Evolutionary conservation across 2,113 vertebrate genomes (phyloP), one percentile per base, ranked within the genome.

Genomic region (Elgaria multicarinata): DNA sequence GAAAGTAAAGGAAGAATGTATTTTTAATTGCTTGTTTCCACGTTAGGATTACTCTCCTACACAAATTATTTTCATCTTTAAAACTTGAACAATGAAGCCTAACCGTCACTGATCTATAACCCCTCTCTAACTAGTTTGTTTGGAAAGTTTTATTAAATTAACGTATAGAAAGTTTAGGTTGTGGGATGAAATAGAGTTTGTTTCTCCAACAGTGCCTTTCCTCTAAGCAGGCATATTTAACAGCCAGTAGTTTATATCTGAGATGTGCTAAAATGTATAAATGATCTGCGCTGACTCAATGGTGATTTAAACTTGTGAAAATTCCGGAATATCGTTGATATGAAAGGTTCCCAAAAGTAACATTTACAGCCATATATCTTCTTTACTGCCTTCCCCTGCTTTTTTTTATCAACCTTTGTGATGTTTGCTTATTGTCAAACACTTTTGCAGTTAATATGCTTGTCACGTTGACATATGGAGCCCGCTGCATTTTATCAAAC

Each of bases 1-100:
- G 53, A 89, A 94, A 90, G 90, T 9, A 26, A 66, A 88, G 85
- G 91, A 33, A 86, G 58, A 91, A 86, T 83, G 78, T 90, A 46
- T 92, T 92, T 95, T 91, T 93, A 67, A 90, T 31, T 85, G 46
- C 33, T 93, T 89, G 83, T 74, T 93, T 92, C 85, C 46, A 91
- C 62, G 77, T 66, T 16, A 91, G 31, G 64, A 7, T 74, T 75
- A 5, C 87, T n/a, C 1, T 26, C 20, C 77, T 36, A 8, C 6
- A 1, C 8, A 20, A 33, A 33, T 72, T 22, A 42, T 28, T 81
- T 14, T 50, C 8, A 72, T 24, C 28, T 44, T 62, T 31, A 82
- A 39, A 24, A 71, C 62, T 2, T 33, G 22, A 84, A 18, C 55
- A 1, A 64, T 20, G 6, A 72, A 67, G 39, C 31, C 74, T 8